Percentiles rank a stretch among this genome's conserved stretches.
Evolutionary conservation across 1,140 invertebrate genomes (phyloP).

Genomic region (Drosophila oshimai): DNA sequence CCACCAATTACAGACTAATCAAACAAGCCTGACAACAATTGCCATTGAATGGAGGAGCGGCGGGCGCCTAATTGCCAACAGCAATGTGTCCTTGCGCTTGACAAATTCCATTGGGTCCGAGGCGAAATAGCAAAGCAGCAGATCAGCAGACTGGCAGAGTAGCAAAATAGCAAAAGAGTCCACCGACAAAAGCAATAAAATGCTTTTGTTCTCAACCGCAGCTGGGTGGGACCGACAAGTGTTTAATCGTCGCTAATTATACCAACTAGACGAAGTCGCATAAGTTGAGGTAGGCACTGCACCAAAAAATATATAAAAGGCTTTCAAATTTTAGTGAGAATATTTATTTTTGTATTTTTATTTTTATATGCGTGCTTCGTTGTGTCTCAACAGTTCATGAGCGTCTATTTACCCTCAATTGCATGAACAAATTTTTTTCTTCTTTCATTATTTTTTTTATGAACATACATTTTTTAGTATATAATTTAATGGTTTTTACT

Average conservation of each 20-base stretch:
- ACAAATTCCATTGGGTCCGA: constrained; percentile 61
- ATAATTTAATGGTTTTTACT: no score
- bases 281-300: not conserved
- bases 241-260: constrained; percentile 80
- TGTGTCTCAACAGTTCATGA: no score
- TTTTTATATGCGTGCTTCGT: no score
- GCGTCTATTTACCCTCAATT: no score
- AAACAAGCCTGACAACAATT: constrained; percentile 80
- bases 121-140: constrained; percentile 14
- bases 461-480: no score
- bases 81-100: constrained; percentile 78
- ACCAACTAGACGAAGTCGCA: constrained; percentile 35
- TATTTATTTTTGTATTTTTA: no score
- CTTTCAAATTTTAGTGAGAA: no score
- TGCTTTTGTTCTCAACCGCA: constrained; percentile 66
- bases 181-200: constrained; percentile 50
- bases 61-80: constrained; percentile 66
- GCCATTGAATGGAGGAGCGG: constrained; percentile 54
- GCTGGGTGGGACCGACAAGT: constrained; percentile 77
- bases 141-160: not conserved
- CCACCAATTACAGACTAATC: constrained; percentile 71
- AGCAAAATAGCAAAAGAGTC: constrained; percentile 26
- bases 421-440: no score
- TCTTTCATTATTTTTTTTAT: no score
- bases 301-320: not conserved